These are phyloP conservation scores for Chiloscyllium punctatum DNA, from an alignment of 2,797 vertebrate genomes.

Conservation along the genomic window DNA sequence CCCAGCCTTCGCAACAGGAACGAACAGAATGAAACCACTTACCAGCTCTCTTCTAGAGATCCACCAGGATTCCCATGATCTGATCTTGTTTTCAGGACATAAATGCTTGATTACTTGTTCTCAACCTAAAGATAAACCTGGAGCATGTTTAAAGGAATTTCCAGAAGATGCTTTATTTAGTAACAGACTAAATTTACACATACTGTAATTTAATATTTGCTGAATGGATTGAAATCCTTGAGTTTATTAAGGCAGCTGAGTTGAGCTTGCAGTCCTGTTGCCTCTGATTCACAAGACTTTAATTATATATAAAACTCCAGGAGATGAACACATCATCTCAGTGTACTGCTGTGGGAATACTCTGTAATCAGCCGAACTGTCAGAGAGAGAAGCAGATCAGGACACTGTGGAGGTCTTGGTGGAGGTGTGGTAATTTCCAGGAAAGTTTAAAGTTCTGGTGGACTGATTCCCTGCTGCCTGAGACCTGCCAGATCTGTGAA, in stretches of 20 bases:
- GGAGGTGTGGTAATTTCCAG: no score
- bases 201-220: neutral
- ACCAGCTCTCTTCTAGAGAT: neutral
- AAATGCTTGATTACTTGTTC: neutral
- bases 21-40: neutral
- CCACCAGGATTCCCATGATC: neutral
- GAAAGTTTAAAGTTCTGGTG: no score
- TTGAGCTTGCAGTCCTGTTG: neutral
- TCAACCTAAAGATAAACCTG: neutral
- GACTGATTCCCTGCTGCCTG: no score
- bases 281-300: neutral
- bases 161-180: neutral
- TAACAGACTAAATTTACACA: neutral
- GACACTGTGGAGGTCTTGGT: no score
- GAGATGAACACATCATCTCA: neutral
- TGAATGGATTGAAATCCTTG: neutral
- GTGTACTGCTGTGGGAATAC: neutral
- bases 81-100: neutral
- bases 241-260: neutral
- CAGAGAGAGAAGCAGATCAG: no score
- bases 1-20: neutral
- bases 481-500: no score
- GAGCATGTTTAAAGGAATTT: neutral
- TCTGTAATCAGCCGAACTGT: neutral
- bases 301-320: neutral